Conservation (phyloP, 2,113 vertebrate genomes). For the Canis aureus region DNA sequence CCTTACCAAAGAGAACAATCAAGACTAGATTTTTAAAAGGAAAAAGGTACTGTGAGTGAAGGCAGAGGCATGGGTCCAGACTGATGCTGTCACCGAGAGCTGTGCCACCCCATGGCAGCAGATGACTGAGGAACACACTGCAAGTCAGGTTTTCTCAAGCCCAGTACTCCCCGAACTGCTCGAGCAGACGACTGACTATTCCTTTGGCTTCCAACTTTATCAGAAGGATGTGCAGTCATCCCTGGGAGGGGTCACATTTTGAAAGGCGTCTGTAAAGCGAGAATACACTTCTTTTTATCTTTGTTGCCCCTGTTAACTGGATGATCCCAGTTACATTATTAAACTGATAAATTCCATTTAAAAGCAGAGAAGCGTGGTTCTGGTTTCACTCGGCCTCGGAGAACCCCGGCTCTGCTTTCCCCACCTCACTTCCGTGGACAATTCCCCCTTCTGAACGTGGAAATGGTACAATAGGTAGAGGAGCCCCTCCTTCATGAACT, state of each 20-base stretch:
- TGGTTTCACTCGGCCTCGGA: neutral
- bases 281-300: neutral
- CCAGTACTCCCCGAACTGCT: neutral
- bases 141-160: neutral
- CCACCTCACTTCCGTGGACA: neutral
- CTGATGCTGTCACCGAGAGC: too few relatives aligned
- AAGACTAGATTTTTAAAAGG: neutral
- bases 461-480: neutral
- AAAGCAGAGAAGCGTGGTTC: neutral
- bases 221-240: neutral
- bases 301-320: neutral
- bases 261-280: neutral
- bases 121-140: neutral
- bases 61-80: neutral
- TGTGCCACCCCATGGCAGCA: neutral
- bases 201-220: neutral
- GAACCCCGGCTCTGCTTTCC: neutral
- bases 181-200: neutral
- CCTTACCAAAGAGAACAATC: neutral
- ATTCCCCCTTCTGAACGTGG: neutral
- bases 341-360: constrained; percentile 1
- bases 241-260: neutral
- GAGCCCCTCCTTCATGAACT: neutral
- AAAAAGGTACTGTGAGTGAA: neutral
- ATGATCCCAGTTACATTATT: neutral